Conservation (phyloP, 2,888 invertebrate genomes). For the Electrophaes corylata region DNA sequence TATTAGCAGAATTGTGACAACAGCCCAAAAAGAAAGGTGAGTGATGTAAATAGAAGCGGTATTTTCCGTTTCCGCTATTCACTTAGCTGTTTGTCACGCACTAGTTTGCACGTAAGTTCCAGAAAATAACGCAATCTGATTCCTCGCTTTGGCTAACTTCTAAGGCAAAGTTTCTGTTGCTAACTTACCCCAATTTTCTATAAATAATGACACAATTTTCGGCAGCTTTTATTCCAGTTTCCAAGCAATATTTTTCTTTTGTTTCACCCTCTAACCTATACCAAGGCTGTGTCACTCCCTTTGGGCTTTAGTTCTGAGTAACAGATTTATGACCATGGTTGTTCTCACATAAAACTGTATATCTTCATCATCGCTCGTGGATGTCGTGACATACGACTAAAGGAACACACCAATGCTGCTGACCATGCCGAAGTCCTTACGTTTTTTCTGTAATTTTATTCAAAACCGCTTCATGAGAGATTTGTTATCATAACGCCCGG, state of each 20-base stretch:
- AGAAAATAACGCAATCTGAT: slow-evolving; percentile 35
- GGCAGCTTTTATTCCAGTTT: slow-evolving; percentile 34
- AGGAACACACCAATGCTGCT: too few relatives aligned
- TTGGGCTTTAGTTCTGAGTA: too few relatives aligned
- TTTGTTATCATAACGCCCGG: too few relatives aligned
- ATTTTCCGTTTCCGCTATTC: background rate
- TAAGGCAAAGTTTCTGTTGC: slow-evolving; percentile 30
- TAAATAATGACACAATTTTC: slow-evolving; percentile 40
- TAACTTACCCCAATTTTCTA: slow-evolving; percentile 38
- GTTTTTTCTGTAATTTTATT: too few relatives aligned
- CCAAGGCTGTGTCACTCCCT: background rate
- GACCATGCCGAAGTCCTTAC: too few relatives aligned
- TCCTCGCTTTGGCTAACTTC: slow-evolving; percentile 19
- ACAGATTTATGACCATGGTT: too few relatives aligned
- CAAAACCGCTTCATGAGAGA: too few relatives aligned
- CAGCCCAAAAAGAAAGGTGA: too few relatives aligned
- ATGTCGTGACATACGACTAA: too few relatives aligned
- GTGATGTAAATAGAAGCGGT: background rate
- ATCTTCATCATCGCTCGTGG: too few relatives aligned
- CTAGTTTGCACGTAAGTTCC: slow-evolving; percentile 17
- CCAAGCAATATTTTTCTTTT: slow-evolving; percentile 34
- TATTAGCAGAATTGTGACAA: too few relatives aligned
- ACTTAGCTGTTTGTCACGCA: slow-evolving; percentile 15
- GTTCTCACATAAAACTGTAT: too few relatives aligned
- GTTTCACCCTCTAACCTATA: slow-evolving; percentile 1